Conservation (phyloP, 2,797 vertebrate species). For the Triplophysa bombifrons region DNA sequence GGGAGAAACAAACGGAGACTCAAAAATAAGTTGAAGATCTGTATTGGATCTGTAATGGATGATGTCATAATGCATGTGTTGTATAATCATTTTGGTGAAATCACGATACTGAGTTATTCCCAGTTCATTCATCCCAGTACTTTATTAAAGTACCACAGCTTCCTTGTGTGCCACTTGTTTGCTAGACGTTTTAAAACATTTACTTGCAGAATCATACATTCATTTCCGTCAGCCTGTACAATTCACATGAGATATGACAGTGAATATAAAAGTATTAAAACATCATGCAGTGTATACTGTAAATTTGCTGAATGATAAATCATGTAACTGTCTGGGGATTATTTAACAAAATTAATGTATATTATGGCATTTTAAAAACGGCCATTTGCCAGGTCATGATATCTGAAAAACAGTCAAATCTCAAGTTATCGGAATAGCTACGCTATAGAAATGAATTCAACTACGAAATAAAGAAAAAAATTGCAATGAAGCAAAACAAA, state of each 20-base stretch:
- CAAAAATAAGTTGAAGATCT: neutral
- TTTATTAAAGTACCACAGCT: neutral
- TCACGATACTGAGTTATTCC: neutral
- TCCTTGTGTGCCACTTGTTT: neutral
- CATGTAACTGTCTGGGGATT: neutral
- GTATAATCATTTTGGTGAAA: neutral
- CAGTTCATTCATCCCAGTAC: neutral
- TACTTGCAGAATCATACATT: slow-evolving; percentile 64
- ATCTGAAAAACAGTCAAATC: neutral
- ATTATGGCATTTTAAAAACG: neutral
- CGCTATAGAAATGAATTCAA: neutral
- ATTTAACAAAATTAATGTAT: neutral
- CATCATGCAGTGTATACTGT: neutral
- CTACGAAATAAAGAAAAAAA: neutral
- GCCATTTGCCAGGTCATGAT: neutral
- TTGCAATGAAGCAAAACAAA: slow-evolving; percentile 45
- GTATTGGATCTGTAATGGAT: neutral
- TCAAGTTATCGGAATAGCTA: slow-evolving; percentile 3
- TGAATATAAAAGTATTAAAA: slow-evolving; percentile 6
- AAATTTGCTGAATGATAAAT: neutral
- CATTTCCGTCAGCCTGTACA: slow-evolving; percentile 53
- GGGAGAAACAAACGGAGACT: slow-evolving; percentile 12
- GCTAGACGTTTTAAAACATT: slow-evolving; percentile 25
- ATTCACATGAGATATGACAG: slow-evolving; percentile 37
- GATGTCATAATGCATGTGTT: neutral